These are phyloP conservation scores for Hyperoplus lanceolatus DNA, from an alignment of 2,797 vertebrate genomes.

Conservation along the genomic window DNA sequence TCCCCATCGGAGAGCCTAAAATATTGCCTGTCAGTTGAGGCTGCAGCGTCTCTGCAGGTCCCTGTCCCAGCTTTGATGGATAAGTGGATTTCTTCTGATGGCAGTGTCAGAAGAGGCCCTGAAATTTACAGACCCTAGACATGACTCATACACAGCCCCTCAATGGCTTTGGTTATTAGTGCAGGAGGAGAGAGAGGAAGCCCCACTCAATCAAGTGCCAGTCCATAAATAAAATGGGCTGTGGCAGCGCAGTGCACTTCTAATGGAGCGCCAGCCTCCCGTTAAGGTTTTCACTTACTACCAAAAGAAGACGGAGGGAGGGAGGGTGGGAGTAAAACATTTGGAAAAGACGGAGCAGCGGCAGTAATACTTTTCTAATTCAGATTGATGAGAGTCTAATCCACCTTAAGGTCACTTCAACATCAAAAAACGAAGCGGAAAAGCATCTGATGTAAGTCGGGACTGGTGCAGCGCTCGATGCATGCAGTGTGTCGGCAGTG, in stretches of 20 bases:
- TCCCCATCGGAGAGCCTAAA: slow-evolving; percentile 9
- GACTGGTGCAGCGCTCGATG: slow-evolving; percentile 69
- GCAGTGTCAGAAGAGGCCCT: slow-evolving; percentile 75
- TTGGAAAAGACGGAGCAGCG: slow-evolving; percentile 80
- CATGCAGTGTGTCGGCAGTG: slow-evolving; percentile 58
- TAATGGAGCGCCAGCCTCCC: slow-evolving; percentile 77
- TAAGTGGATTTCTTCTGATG: slow-evolving; percentile 80
- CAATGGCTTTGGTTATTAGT: slow-evolving; percentile 77
- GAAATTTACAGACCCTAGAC: slow-evolving; percentile 79
- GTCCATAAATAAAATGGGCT: slow-evolving; percentile 84
- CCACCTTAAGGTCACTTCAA: slow-evolving; percentile 83
- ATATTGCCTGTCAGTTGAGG: slow-evolving; percentile 45
- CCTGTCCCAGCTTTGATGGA: slow-evolving; percentile 71
- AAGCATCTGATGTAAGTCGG: slow-evolving; percentile 78
- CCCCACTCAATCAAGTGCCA: slow-evolving; percentile 84
- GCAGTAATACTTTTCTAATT: slow-evolving; percentile 79
- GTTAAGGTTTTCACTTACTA: slow-evolving; percentile 77
- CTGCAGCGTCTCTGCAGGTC: slow-evolving; percentile 59
- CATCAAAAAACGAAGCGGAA: slow-evolving; percentile 76
- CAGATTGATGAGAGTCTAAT: slow-evolving; percentile 87
- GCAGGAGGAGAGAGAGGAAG: slow-evolving; percentile 82
- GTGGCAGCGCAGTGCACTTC: slow-evolving; percentile 73
- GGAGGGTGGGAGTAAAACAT: slow-evolving; percentile 35
- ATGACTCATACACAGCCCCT: slow-evolving; percentile 79
- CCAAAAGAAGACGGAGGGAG: slow-evolving; percentile 44